Conservation (phyloP, 2,888 invertebrate genomes). For the Bellardia bayeri region DNA sequence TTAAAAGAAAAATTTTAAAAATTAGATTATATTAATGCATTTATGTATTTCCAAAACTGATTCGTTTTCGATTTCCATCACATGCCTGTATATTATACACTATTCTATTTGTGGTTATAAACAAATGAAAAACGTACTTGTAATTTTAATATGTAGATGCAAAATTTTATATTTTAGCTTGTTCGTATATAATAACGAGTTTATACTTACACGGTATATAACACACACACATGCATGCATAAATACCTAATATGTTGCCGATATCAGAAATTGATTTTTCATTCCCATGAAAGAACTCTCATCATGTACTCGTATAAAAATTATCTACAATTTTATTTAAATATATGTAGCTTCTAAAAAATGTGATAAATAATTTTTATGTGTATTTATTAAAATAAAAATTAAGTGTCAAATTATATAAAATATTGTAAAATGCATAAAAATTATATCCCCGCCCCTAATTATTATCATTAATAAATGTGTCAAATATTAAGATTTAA, state of each 20-base stretch:
- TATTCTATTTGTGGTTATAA: conserved; percentile 12
- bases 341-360: conserved; percentile 74
- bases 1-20: too few species aligned
- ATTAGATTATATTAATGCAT: too few species aligned
- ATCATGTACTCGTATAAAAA: conserved; percentile 20
- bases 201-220: background rate
- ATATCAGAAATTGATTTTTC: conserved; percentile 9
- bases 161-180: background rate
- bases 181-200: background rate
- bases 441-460: conserved; percentile 22
- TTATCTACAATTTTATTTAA: conserved; percentile 65
- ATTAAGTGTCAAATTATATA: conserved; percentile 60
- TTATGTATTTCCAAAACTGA: too few species aligned
- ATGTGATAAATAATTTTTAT: conserved; percentile 74
- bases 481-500: conserved; percentile 70
- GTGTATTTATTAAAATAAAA: conserved; percentile 64
- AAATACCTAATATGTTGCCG: background rate
- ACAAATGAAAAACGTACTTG: conserved; percentile 10
- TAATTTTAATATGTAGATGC: conserved; percentile 8
- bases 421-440: conserved; percentile 54
- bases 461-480: conserved; percentile 55
- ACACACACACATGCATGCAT: background rate
- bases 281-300: background rate
- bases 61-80: too few species aligned
- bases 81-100: conserved; percentile 18